A percentile compares a stretch with the other conserved stretches of the same genome.
phyloP scores from a whole-genome alignment of 2,888 invertebrate species.

The Branchipolynoe longqiensis region DNA sequence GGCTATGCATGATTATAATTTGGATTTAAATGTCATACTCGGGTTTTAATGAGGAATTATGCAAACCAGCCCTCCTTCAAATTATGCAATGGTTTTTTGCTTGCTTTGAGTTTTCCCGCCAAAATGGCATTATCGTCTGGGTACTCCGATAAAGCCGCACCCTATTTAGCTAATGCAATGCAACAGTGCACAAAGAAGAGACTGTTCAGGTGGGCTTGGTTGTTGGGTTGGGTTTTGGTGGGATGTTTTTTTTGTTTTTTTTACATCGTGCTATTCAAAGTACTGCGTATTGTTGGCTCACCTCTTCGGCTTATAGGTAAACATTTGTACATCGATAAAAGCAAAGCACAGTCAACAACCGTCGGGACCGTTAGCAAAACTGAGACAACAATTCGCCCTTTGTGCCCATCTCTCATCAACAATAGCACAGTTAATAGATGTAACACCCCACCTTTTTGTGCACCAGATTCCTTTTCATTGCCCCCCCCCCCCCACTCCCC shows the following conservation, averaged over 20 bases:
- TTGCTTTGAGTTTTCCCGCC: too few relatives aligned
- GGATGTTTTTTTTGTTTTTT: background rate
- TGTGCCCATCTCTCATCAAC: background rate
- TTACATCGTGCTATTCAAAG: conserved; percentile 31
- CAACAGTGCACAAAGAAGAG: background rate
- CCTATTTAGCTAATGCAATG: conserved; percentile 16
- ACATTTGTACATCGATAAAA: conserved; percentile 29
- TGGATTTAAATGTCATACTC: too few relatives aligned
- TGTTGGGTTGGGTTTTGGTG: too few relatives aligned
- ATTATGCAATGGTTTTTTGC: too few relatives aligned
- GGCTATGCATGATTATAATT: too few relatives aligned
- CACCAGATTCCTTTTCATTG: conserved; percentile 29
- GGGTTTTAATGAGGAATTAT: too few relatives aligned
- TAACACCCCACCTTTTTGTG: conserved; percentile 31
- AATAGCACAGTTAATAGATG: conserved; percentile 36
- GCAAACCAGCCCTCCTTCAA: too few relatives aligned
- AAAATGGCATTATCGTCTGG: too few relatives aligned
- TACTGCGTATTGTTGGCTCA: conserved; percentile 11
- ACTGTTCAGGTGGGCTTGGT: too few relatives aligned
- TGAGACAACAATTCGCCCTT: conserved; percentile 14
- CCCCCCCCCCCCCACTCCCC: background rate
- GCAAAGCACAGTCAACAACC: conserved; percentile 31
- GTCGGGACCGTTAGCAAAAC: conserved; percentile 2
- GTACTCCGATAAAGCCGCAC: too few relatives aligned
- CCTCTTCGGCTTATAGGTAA: conserved; percentile 13